phyloP scores from a whole-genome alignment of 2,888 invertebrate genomes.

The Polymixis flavicincta region DNA sequence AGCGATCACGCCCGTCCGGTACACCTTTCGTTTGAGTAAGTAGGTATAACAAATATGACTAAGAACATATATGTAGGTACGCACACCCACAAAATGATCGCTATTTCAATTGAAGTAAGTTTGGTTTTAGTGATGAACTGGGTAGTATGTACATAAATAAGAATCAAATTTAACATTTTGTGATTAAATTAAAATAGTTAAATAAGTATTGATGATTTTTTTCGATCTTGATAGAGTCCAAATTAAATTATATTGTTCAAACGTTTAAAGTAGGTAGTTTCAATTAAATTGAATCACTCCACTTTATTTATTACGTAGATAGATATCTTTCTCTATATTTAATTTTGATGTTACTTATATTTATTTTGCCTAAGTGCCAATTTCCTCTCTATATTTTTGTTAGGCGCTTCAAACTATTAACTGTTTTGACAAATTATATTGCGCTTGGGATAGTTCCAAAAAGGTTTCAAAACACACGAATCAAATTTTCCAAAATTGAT shows the following conservation, averaged over 20 bases:
- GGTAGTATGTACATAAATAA: background rate
- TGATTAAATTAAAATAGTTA: background rate
- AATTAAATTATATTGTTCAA: background rate
- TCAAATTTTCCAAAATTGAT: background rate
- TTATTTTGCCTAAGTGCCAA: slow-evolving; percentile 11
- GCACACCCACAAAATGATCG: too few species aligned
- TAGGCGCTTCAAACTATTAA: slow-evolving; percentile 26
- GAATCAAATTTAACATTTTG: background rate
- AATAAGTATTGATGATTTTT: background rate
- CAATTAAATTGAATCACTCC: too few species aligned
- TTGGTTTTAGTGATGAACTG: background rate
- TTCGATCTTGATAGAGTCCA: background rate
- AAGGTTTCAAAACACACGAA: background rate
- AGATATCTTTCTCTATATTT: slow-evolving; percentile 1
- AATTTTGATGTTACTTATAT: slow-evolving; percentile 8
- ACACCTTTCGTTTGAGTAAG: background rate
- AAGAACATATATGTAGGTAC: too few species aligned
- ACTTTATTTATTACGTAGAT: background rate
- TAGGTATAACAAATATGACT: background rate
- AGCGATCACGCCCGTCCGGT: too few species aligned
- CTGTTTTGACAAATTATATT: slow-evolving; percentile 30
- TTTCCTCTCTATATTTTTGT: slow-evolving; percentile 50
- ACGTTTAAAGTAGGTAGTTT: background rate
- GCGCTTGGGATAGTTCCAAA: slow-evolving; percentile 46
- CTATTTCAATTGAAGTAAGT: background rate